A percentile compares a stretch with the other conserved stretches of the same genome.
These are phyloP conservation scores for Spodoptera frugiperda DNA, from an alignment of 1,140 invertebrate genomes.

Conservation along the genomic window DNA sequence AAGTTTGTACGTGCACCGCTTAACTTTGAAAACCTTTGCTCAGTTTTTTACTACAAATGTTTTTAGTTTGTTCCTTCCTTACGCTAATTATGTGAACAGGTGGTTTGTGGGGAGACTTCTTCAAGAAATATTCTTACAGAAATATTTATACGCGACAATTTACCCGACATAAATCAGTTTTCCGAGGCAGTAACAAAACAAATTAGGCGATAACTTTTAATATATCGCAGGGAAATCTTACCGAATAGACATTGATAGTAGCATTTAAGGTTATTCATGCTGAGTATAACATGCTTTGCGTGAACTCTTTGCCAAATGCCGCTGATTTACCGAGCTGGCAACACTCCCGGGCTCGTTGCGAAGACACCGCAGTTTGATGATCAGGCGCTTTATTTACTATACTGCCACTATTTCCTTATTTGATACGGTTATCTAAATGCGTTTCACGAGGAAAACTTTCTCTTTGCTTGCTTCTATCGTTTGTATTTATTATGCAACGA, in stretches of 20 bases:
- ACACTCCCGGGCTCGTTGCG: conserved; percentile 16
- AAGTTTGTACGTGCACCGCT: conserved; percentile 23
- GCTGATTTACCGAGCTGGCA: conserved; percentile 36
- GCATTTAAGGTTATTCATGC: conserved; percentile 40
- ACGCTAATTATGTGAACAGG: conserved; percentile 15
- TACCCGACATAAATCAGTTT: neutral
- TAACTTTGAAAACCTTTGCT: conserved; percentile 21
- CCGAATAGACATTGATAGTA: conserved; percentile 29
- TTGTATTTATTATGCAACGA: conserved; percentile 4
- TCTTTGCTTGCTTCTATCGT: neutral
- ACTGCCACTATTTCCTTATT: conserved; percentile 29
- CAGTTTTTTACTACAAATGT: neutral
- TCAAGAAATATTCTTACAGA: neutral
- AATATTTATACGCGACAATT: neutral
- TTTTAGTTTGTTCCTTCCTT: conserved; percentile 5
- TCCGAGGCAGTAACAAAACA: neutral
- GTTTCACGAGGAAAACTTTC: neutral
- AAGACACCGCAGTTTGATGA: conserved; percentile 33
- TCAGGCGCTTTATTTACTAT: conserved; percentile 20
- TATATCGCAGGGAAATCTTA: conserved; percentile 6
- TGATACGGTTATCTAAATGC: conserved; percentile 18
- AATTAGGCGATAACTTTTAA: neutral
- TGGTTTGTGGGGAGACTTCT: neutral
- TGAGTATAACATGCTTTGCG: conserved; percentile 33
- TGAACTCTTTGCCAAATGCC: conserved; percentile 35